phyloP scores from a whole-genome alignment of 2,113 vertebrate species.

The Nothoprocta perdicaria region DNA sequence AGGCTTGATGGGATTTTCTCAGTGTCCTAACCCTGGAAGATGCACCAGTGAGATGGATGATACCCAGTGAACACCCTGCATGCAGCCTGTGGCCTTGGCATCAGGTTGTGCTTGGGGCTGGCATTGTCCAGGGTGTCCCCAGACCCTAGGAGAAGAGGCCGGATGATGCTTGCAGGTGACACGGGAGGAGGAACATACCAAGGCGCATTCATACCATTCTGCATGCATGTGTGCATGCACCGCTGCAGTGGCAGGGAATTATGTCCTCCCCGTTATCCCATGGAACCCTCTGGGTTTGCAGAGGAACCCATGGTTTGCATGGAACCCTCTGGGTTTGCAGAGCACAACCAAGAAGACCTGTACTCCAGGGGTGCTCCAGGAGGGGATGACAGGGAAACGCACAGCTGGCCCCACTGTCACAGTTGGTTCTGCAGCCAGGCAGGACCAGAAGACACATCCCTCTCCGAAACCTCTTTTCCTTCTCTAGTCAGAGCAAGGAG shows the following conservation, averaged over 20 bases:
- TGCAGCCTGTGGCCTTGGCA: not conserved
- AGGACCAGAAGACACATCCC: fast-evolving
- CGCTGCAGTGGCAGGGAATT: no score
- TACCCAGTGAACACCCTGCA: fast-evolving
- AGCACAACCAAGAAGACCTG: not conserved
- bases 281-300: not conserved
- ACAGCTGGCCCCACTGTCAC: not conserved
- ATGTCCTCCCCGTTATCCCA: not conserved
- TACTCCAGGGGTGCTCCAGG: not conserved
- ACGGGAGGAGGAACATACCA: not conserved
- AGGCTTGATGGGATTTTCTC: not conserved
- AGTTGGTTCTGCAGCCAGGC: not conserved
- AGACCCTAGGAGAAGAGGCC: not conserved
- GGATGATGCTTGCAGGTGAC: fast-evolving
- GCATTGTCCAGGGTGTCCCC: fast-evolving
- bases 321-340: not conserved
- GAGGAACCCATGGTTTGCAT: no score
- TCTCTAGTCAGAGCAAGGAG: not conserved
- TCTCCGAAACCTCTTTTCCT: fast-evolving
- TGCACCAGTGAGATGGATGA: not conserved
- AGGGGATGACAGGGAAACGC: not conserved
- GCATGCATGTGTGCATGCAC: no score
- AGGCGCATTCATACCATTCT: not conserved
- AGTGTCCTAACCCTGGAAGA: not conserved
- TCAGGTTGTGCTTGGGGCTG: not conserved